phyloP scores from a whole-genome alignment of 2,113 vertebrate species.

The Oncorhynchus nerka region DNA sequence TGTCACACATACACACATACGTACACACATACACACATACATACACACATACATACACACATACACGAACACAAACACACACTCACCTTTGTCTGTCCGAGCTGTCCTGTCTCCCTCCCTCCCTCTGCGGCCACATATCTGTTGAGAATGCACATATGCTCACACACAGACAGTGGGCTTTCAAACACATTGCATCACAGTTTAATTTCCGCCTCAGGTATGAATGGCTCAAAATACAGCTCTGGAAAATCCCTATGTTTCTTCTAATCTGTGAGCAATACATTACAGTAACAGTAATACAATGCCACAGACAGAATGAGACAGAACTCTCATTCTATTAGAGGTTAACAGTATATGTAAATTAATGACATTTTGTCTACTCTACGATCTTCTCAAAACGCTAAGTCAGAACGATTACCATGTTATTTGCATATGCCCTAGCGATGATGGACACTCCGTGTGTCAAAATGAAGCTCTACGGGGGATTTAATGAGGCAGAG shows the following conservation, averaged over 20 bases:
- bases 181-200: too few relatives aligned
- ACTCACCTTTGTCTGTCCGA: too few relatives aligned
- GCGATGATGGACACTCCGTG: not conserved
- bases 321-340: constrained; percentile 5
- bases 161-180: not conserved
- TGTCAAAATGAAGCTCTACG: constrained; percentile 16
- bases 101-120: too few relatives aligned
- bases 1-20: constrained; percentile 10
- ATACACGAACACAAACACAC: constrained; percentile 11
- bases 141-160: not conserved
- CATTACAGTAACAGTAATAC: not conserved
- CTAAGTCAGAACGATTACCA: constrained; percentile 24
- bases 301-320: not conserved
- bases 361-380: not conserved
- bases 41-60: not conserved
- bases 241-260: not conserved
- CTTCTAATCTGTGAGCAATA: not conserved
- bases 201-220: too few relatives aligned
- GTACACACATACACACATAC: not conserved
- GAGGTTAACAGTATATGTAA: constrained; percentile 5
- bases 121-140: too few relatives aligned
- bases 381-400: constrained; percentile 5
- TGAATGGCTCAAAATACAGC: too few relatives aligned
- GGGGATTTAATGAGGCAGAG: not conserved
- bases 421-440: constrained; percentile 25